Base-by-base conservation (phyloP, 2,888 invertebrate genomes). In the Himalopsyche kuldschensis region DNA sequence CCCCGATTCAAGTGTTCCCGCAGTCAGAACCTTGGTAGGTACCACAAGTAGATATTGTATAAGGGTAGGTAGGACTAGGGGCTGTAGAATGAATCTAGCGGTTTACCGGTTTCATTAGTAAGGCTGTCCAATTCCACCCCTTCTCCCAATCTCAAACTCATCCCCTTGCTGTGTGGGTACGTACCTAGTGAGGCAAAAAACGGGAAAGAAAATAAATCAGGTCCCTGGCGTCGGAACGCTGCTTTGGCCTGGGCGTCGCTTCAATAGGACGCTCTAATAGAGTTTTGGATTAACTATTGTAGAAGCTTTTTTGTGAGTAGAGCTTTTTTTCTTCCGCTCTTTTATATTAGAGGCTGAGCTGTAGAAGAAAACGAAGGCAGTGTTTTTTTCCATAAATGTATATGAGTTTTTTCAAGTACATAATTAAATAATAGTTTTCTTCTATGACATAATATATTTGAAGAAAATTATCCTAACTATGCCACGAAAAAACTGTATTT, bases 81-180 rank as follows among this genome's bases (percentile, higher is more conserved):
- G 77, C 79, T 81, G 83, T 81, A 83, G 84, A 86, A 86, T 86
- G 86, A 86, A 86, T 86, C 86, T 85, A 86, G 86, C 86, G 86
- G 86, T 86, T 86, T 86, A 86, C 86, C 86, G 85, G 86, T 86
- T 86, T 86, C 86, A 86, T 86, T 86, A 86, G 86, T 85, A 86
- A 85, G 86, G 85, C 86, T 86, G 86, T 86, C 86, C 85, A 86
- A 86, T 86, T 86, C 84, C 83, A 76, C 82, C 78, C 79, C 79
- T 79, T 82, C 75, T 75, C 83, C 80, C 81, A 27, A 47, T 78
- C 47, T 77, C 41, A 24, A 24, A 55, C 55, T 48, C 75, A 24
- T 46, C 48, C 83, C 75, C 30, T 30, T 27, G 47, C 79, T 27
- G 27, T 48, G 20, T 55, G 27, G 30, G n/a, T 35, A 17, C 31